These are phyloP conservation scores for Drosophila sordidula DNA, from an alignment of 2,888 invertebrate species.

Conservation along the genomic window DNA sequence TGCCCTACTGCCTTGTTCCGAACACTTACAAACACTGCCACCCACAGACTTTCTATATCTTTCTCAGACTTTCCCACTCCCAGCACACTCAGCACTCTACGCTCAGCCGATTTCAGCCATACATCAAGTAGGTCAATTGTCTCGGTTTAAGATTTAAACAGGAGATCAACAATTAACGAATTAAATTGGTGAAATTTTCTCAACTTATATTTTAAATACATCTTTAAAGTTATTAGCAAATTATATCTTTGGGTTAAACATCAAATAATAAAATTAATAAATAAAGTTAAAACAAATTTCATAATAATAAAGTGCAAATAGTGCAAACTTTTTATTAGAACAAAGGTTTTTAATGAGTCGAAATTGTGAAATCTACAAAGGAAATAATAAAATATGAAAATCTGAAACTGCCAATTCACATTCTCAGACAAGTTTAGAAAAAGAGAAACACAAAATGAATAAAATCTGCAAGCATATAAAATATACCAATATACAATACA, in stretches of 20 bases:
- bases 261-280: slow-evolving; percentile 31
- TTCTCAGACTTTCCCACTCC: slow-evolving; percentile 1
- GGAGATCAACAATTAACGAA: slow-evolving; percentile 64
- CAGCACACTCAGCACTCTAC: slow-evolving; percentile 12
- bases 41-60: neutral
- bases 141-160: slow-evolving; percentile 9
- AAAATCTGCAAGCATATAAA: slow-evolving; percentile 43
- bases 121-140: slow-evolving; percentile 48
- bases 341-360: slow-evolving; percentile 56
- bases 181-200: slow-evolving; percentile 63
- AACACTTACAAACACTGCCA: slow-evolving; percentile 5
- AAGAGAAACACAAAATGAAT: slow-evolving; percentile 8
- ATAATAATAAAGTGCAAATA: slow-evolving; percentile 40
- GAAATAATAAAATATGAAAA: slow-evolving; percentile 31
- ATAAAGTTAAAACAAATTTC: slow-evolving; percentile 9
- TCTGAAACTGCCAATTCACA: slow-evolving; percentile 77
- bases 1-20: neutral
- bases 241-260: slow-evolving; percentile 36
- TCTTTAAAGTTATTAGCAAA: slow-evolving; percentile 45
- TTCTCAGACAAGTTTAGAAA: slow-evolving; percentile 68
- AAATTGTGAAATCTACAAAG: slow-evolving; percentile 27
- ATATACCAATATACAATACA: slow-evolving; percentile 52
- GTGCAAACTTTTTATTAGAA: slow-evolving; percentile 60
- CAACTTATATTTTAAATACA: slow-evolving; percentile 42
- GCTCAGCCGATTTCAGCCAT: slow-evolving; percentile 23